Percentiles rank a stretch among this genome's conserved stretches.
Conservation (phyloP, 2,888 invertebrate genomes). For the Drosophila meridiana region DNA sequence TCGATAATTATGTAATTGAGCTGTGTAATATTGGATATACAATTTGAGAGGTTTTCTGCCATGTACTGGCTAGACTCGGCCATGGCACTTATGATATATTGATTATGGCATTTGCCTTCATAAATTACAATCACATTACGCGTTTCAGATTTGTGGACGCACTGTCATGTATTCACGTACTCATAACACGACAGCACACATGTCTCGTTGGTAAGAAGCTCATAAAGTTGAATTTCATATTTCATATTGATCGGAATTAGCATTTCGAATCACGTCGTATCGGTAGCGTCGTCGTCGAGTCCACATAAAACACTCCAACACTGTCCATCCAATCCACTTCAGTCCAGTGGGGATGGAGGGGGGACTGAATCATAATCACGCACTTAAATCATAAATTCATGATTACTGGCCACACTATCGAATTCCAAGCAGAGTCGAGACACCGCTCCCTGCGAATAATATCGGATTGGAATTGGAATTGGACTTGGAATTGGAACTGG, state of each 20-base stretch:
- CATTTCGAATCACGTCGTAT: conserved; percentile 61
- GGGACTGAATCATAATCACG: conserved; percentile 64
- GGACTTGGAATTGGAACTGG: conserved; percentile 29
- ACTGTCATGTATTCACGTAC: conserved; percentile 67
- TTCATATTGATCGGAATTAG: conserved; percentile 61
- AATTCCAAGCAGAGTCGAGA: conserved; percentile 66
- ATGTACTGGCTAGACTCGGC: neutral
- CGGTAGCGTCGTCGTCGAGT: conserved; percentile 33
- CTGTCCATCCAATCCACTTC: neutral
- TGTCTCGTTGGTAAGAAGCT: conserved; percentile 43
- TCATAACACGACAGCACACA: conserved; percentile 66
- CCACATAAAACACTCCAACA: conserved; percentile 34
- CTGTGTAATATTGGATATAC: neutral
- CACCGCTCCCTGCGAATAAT: conserved; percentile 61
- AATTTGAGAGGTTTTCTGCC: neutral
- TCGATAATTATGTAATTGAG: neutral
- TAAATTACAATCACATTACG: conserved; percentile 68
- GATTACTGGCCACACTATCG: conserved; percentile 53
- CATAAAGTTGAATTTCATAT: conserved; percentile 76
- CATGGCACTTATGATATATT: conserved; percentile 13
- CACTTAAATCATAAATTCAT: conserved; percentile 81
- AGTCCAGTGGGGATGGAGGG: neutral
- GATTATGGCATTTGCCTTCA: conserved; percentile 42
- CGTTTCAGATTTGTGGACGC: conserved; percentile 51
- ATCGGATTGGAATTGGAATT: conserved; percentile 13